Evolutionary conservation across 2,888 invertebrate genomes (phyloP).

Genomic region (Clivina fossor): DNA sequence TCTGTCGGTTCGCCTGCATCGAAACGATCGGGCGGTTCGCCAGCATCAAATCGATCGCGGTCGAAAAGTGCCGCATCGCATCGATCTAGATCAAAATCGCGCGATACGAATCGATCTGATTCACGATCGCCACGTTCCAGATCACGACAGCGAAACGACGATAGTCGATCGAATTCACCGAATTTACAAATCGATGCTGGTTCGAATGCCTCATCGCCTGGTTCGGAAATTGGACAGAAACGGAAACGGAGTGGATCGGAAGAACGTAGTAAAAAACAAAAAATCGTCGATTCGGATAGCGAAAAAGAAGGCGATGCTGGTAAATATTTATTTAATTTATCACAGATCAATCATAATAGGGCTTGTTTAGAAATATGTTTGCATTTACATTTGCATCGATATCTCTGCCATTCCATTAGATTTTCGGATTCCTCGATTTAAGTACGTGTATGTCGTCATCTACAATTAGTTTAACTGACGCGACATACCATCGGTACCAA

Average conservation of each 20-base stretch:
- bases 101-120: conserved; percentile 40
- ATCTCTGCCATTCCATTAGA: too few relatives aligned
- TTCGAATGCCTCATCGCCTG: conserved; percentile 47
- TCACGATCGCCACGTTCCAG: conserved; percentile 43
- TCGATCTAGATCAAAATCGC: conserved; percentile 41
- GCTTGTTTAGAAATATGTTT: too few relatives aligned
- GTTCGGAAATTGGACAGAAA: conserved; percentile 50
- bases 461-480: too few relatives aligned
- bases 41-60: conserved; percentile 33
- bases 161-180: conserved; percentile 52
- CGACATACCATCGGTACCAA: too few relatives aligned
- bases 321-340: too few relatives aligned
- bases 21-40: conserved; percentile 41
- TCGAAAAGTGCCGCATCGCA: conserved; percentile 42
- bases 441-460: too few relatives aligned
- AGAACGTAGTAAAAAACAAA: conserved; percentile 44
- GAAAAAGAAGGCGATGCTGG: conserved; percentile 58
- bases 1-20: conserved; percentile 35
- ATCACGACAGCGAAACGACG: conserved; percentile 34
- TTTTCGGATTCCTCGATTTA: too few relatives aligned
- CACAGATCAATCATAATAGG: too few relatives aligned
- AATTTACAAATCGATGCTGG: conserved; percentile 57
- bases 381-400: too few relatives aligned
- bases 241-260: conserved; percentile 49
- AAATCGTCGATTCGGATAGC: conserved; percentile 67